Conservation (phyloP, 30 jellyfish, hydroid and myxozoan genomes). For the Turritopsis dohrnii region DNA sequence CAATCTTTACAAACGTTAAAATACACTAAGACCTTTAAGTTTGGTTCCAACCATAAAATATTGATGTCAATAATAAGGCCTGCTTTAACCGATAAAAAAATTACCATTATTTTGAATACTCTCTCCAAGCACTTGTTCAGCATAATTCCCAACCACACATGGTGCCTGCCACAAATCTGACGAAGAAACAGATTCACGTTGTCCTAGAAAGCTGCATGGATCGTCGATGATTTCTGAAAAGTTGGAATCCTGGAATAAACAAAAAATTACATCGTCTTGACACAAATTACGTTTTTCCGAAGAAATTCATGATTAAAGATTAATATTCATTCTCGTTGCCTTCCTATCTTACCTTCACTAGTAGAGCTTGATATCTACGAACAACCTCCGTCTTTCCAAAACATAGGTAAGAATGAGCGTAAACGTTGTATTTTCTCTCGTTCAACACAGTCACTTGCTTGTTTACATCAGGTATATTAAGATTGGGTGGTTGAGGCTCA, state of each 20-base stretch:
- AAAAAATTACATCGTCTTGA: no score
- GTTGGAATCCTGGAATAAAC: neutral
- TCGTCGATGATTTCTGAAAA: neutral
- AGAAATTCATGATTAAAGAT: no score
- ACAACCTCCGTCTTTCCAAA: conserved; percentile 15
- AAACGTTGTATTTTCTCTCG: conserved; percentile 10
- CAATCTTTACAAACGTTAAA: neutral
- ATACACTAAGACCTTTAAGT: neutral
- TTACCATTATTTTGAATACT: neutral
- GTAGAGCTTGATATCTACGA: conserved; percentile 7
- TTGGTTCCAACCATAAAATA: neutral
- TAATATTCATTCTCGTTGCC: no score
- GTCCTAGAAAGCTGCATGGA: conserved; percentile 19
- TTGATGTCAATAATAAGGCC: neutral
- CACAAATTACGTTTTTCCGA: no score
- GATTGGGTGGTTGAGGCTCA: conserved; percentile 16
- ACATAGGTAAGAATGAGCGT: conserved; percentile 29
- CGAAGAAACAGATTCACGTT: neutral
- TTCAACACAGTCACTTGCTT: neutral
- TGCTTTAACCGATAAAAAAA: neutral
- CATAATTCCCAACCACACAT: conserved; percentile 17
- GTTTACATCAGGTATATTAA: conserved; percentile 8
- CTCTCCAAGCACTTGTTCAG: conserved; percentile 14
- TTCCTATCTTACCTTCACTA: neutral
- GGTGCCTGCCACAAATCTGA: neutral